Base-by-base conservation (phyloP, 2,113 vertebrate species). In the Gymnocephalus cernua region DNA sequence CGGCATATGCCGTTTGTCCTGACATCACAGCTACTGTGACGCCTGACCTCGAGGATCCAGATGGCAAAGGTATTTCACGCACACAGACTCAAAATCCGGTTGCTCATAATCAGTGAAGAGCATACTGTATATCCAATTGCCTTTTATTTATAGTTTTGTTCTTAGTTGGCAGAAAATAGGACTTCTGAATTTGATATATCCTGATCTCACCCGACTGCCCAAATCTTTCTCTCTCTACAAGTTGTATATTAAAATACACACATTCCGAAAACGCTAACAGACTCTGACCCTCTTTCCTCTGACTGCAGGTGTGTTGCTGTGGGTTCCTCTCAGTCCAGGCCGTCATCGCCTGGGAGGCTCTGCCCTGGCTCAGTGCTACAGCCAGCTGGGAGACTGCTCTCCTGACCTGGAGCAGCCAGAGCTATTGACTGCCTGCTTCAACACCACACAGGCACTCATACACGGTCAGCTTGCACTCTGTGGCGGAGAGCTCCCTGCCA, bases 21-120 rank as follows among this genome's bases (percentile, higher is more conserved):
- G 97, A 99, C 82, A 96, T 99, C 89, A 97, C 96, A 2, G 96
- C 96, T 85, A 99, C 97, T 0, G 94, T 99, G 65, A 98, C 97
- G 3, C 97, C 98, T 1, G 98, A 99, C 87, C 96, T 99, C 12
- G 96, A 99, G 81, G 90, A 94, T 85, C 96, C 97, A 1, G 82
- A 94, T 16, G 96, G 94, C 18, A 93, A 90, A 95, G 97, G 97
- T 98, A 35, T 50, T 0, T 51, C 0, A 44, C 94, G 91, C 89
- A 35, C 90, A 27, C 44, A 38, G 38, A 41, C 8, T 41, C 38
- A 41, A 11, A 41, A 41, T 41, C 38, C 2, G 10, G 10, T 41
- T 41, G 38, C 38, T 41, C 10, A 41, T 41, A 11, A 41, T 41
- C 38, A 3, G 38, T 41, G 51, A 23, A 0, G 12, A 27, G 4